Evolutionary conservation across 2,888 invertebrate species (phyloP).

Genomic region (Aethes cnicana): DNA sequence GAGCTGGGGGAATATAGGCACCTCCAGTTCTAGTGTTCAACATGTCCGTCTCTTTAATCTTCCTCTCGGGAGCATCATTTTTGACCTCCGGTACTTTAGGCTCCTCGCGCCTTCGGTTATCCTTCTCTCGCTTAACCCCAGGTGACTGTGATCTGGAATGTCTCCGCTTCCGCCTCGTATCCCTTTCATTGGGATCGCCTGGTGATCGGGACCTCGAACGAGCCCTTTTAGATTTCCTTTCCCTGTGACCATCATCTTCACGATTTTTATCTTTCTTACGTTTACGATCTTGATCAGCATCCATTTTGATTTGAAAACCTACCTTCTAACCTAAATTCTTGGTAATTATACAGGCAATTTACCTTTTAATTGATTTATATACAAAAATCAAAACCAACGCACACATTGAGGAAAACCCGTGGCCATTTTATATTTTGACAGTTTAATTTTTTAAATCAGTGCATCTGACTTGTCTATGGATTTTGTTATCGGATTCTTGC

Average conservation of each 20-base stretch:
- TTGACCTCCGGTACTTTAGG: slow-evolving; percentile 44
- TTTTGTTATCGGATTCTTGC: neutral
- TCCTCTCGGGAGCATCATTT: slow-evolving; percentile 54
- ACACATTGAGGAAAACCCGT: slow-evolving; percentile 18
- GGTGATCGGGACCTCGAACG: slow-evolving; percentile 60
- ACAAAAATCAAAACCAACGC: slow-evolving; percentile 1
- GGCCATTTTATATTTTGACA: slow-evolving; percentile 32
- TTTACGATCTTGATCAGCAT: slow-evolving; percentile 54
- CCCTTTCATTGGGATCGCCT: slow-evolving; percentile 43
- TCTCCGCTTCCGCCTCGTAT: slow-evolving; percentile 58
- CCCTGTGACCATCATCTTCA: slow-evolving; percentile 53
- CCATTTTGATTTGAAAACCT: slow-evolving; percentile 48
- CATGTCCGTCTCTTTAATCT: slow-evolving; percentile 82
- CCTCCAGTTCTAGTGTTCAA: slow-evolving; percentile 93
- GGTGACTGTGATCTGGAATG: slow-evolving; percentile 62
- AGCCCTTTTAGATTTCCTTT: slow-evolving; percentile 56
- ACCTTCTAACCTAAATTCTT: neutral
- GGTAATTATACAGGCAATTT: neutral
- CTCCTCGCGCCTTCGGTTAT: slow-evolving; percentile 38
- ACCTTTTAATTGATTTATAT: neutral
- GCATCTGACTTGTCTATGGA: slow-evolving; percentile 7
- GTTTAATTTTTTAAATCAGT: slow-evolving; percentile 7
- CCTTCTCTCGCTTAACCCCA: slow-evolving; percentile 51
- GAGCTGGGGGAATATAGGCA: slow-evolving; percentile 99
- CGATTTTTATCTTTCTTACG: slow-evolving; percentile 58